Conservation (phyloP, 2,113 vertebrate genomes). For the Ctenodactylus gundi region DNA sequence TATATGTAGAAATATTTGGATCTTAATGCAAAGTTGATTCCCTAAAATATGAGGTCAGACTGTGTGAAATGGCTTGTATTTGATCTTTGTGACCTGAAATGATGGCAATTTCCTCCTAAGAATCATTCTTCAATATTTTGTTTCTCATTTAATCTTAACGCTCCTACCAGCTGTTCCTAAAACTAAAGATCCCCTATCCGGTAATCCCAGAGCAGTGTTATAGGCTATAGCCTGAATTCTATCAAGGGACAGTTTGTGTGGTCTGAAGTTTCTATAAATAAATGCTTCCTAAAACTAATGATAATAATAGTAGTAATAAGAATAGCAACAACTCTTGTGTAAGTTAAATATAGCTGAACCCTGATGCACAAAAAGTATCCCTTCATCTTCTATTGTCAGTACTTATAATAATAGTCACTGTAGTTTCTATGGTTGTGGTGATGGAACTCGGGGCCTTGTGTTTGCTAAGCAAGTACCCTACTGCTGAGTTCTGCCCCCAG, state of each 20-base stretch:
- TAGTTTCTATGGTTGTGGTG: neutral
- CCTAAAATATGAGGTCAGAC: neutral
- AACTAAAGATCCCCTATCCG: slow-evolving; percentile 29
- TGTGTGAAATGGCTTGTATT: neutral
- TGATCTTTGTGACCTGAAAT: neutral
- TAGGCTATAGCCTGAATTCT: neutral
- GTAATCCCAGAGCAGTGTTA: neutral
- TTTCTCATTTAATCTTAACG: slow-evolving; percentile 15
- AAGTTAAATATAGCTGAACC: neutral
- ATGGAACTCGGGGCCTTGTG: neutral
- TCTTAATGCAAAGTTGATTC: neutral
- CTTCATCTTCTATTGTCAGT: neutral
- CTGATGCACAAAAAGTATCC: neutral
- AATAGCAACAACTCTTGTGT: neutral
- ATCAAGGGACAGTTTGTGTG: slow-evolving; percentile 4
- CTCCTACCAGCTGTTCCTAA: neutral
- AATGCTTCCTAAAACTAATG: neutral
- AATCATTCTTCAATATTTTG: neutral
- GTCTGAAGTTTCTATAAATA: slow-evolving; percentile 41
- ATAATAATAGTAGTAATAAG: neutral
- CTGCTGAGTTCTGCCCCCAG: neutral
- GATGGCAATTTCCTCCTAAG: neutral
- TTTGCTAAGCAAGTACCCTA: no score
- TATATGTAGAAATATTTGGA: slow-evolving; percentile 10
- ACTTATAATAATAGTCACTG: neutral